phyloP scores from a whole-genome alignment of 2,113 vertebrate species.

The Trochalopteron elliotii region DNA sequence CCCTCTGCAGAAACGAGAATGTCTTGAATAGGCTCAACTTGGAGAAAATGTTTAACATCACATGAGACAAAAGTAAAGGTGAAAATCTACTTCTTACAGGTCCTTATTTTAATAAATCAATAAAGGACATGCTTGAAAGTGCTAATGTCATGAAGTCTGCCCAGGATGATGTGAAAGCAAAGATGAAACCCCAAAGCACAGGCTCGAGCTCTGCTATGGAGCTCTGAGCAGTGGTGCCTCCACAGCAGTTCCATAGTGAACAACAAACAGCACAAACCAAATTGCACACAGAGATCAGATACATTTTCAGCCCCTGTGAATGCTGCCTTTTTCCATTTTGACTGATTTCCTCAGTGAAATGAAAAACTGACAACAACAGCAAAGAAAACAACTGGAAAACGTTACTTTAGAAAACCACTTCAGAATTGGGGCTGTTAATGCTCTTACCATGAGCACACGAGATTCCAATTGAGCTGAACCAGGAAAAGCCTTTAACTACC shows the following conservation, averaged over 20 bases:
- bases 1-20: not conserved
- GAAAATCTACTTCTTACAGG: not conserved
- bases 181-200: not conserved
- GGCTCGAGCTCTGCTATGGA: not conserved
- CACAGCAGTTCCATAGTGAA: not conserved
- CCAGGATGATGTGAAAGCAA: not conserved
- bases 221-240: not conserved
- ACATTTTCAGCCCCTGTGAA: not conserved
- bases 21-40: not conserved
- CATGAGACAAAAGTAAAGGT: not conserved
- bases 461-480: not conserved
- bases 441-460: not conserved
- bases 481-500: not conserved
- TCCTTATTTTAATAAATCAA: not conserved
- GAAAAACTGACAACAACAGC: not conserved
- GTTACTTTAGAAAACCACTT: not conserved
- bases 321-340: not conserved
- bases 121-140: not conserved
- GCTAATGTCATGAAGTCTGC: not conserved
- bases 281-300: rapidly evolving
- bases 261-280: not conserved
- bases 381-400: not conserved
- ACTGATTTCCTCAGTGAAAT: not conserved
- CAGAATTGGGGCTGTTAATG: not conserved
- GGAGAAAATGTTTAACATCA: not conserved